phyloP scores from a whole-genome alignment of 2,888 invertebrate species.

The Zhuqinia jingwanae region DNA sequence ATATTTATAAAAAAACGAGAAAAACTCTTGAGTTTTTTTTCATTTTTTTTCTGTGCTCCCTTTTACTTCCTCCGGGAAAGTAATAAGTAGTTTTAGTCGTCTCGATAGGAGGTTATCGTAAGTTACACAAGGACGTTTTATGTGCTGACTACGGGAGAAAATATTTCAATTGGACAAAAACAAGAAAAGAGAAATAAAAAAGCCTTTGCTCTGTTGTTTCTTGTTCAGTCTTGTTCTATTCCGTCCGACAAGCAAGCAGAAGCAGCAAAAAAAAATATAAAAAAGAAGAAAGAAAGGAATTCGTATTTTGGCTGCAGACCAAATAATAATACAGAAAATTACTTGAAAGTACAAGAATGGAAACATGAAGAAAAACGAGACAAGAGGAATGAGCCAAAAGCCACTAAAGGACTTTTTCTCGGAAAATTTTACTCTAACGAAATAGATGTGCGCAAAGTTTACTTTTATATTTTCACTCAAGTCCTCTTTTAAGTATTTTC shows the following conservation, averaged over 20 bases:
- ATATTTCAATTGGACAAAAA: slow-evolving; percentile 64
- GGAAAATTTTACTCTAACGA: slow-evolving; percentile 36
- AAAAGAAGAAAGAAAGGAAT: too few species aligned
- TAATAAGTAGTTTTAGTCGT: slow-evolving; percentile 20
- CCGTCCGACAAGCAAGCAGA: not conserved
- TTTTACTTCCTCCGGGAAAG: slow-evolving; percentile 3
- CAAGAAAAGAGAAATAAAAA: slow-evolving; percentile 28
- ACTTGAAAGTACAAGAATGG: slow-evolving; percentile 46
- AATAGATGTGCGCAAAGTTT: slow-evolving; percentile 31
- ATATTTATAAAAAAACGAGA: not conserved
- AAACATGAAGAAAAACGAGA: slow-evolving; percentile 23
- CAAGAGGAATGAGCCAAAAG: slow-evolving; percentile 43
- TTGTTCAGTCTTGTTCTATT: slow-evolving; percentile 16
- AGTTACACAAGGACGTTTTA: slow-evolving; percentile 12
- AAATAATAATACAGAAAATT: slow-evolving; percentile 66
- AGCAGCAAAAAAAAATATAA: too few species aligned
- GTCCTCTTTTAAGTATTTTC: not conserved
- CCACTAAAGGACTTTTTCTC: slow-evolving; percentile 51
- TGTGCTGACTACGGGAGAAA: slow-evolving; percentile 51
- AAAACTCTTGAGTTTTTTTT: slow-evolving; percentile 34
- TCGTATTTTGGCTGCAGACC: slow-evolving; percentile 56
- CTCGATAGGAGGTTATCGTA: slow-evolving; percentile 33
- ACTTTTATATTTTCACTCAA: not conserved
- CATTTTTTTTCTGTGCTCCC: not conserved
- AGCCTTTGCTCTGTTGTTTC: slow-evolving; percentile 36